These are phyloP conservation scores for Picathartes gymnocephalus DNA, from an alignment of 2,113 vertebrate genomes.

Conservation along the genomic window DNA sequence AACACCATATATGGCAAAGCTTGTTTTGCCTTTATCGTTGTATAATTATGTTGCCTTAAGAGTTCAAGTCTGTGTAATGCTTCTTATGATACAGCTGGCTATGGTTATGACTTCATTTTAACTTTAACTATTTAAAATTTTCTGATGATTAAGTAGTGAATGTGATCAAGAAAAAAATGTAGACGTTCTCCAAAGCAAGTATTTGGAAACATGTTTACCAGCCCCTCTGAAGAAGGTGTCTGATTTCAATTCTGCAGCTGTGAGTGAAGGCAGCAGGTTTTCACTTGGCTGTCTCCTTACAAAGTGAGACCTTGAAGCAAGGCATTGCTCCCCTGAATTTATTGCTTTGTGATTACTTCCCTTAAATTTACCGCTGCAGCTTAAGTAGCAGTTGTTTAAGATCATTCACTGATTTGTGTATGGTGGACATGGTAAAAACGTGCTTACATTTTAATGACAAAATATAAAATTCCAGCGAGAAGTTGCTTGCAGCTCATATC, in stretches of 20 bases:
- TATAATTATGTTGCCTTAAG: background rate
- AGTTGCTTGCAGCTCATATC: background rate
- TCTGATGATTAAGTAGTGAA: background rate
- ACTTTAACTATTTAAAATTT: background rate
- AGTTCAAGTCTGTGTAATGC: background rate
- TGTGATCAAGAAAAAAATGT: background rate
- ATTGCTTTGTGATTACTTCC: background rate
- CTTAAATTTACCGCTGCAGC: background rate
- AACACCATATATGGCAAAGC: background rate
- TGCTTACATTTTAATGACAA: background rate
- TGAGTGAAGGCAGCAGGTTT: conserved; percentile 79
- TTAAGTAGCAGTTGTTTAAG: background rate
- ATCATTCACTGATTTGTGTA: background rate
- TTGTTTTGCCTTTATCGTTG: background rate
- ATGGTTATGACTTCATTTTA: background rate
- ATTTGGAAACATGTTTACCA: background rate
- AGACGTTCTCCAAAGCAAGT: background rate
- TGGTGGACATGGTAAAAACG: background rate
- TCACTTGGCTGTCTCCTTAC: background rate
- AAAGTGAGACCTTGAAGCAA: background rate
- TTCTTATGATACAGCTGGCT: background rate
- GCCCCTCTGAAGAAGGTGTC: conserved; percentile 1
- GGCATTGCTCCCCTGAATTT: background rate
- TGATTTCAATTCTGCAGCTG: conserved; percentile 63
- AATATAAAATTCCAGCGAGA: background rate